phyloP scores from a whole-genome alignment of 2,888 invertebrate species.

The Aricia artaxerxes region DNA sequence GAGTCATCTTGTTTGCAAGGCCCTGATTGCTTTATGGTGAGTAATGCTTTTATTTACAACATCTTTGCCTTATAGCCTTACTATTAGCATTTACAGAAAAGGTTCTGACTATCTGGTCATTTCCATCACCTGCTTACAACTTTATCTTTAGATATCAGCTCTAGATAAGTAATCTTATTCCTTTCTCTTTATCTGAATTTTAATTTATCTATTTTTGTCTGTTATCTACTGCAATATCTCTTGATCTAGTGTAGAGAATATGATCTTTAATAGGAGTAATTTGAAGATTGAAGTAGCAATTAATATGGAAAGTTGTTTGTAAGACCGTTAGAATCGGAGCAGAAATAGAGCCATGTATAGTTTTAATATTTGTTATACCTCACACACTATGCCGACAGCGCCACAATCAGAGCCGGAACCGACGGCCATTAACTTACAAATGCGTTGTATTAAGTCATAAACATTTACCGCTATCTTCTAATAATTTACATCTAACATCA shows the following conservation, averaged over 20 bases:
- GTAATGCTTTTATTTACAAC: conserved; percentile 49
- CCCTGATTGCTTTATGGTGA: conserved; percentile 87
- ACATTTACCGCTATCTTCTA: conserved; percentile 30
- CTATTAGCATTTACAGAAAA: conserved; percentile 33
- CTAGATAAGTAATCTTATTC: neutral
- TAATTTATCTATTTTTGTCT: neutral
- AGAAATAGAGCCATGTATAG: conserved; percentile 5
- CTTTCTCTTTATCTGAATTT: neutral
- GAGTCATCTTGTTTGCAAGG: conserved; percentile 85
- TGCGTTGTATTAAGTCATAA: conserved; percentile 29
- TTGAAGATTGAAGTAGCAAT: neutral
- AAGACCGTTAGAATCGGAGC: conserved; percentile 4
- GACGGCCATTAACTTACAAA: conserved; percentile 29
- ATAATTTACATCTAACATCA: conserved; percentile 29
- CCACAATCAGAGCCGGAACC: conserved; percentile 29
- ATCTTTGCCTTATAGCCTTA: conserved; percentile 33
- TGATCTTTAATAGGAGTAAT: neutral
- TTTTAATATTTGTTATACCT: conserved; percentile 16
- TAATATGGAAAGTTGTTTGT: neutral
- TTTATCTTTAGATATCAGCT: neutral
- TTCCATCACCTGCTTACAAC: neutral
- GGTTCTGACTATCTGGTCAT: neutral
- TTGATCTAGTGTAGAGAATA: neutral
- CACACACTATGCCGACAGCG: conserved; percentile 26
- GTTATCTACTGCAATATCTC: neutral